Evolutionary conservation across 2,797 vertebrate species (phyloP).

Genomic region (Sebastes vulpes): DNA sequence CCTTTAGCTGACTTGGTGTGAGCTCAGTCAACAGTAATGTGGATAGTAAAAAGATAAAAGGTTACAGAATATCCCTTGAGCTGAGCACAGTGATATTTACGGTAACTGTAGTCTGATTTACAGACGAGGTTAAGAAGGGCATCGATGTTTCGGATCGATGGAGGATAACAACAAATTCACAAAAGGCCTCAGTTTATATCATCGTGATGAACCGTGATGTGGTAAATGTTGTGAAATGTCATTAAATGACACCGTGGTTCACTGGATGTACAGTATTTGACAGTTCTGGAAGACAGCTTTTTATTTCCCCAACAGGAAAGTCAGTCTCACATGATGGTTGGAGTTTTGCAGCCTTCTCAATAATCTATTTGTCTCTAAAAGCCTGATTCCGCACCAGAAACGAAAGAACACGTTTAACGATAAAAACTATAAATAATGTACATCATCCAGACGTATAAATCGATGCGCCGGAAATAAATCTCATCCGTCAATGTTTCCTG

Average conservation of each 20-base stretch:
- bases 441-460: constrained; percentile 40
- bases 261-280: constrained; percentile 30
- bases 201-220: constrained; percentile 25
- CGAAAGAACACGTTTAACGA: constrained; percentile 7
- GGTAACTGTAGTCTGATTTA: neutral
- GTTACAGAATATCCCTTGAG: neutral
- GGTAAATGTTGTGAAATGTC: constrained; percentile 47
- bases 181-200: constrained; percentile 4
- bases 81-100: constrained; percentile 11
- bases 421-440: constrained; percentile 24
- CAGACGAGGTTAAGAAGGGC: neutral
- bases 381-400: neutral
- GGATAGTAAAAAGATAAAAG: neutral
- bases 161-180: constrained; percentile 19
- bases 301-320: neutral
- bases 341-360: neutral
- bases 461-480: constrained; percentile 45
- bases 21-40: neutral
- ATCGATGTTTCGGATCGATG: constrained; percentile 14
- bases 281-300: neutral
- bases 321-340: neutral
- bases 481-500: constrained; percentile 16
- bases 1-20: neutral
- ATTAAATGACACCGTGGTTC: constrained; percentile 24
- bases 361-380: constrained; percentile 31